A percentile compares a stretch with the other conserved stretches of the same genome.
Evolutionary conservation across 2,797 vertebrate species (phyloP).

Genomic region (Anguilla marmorata): DNA sequence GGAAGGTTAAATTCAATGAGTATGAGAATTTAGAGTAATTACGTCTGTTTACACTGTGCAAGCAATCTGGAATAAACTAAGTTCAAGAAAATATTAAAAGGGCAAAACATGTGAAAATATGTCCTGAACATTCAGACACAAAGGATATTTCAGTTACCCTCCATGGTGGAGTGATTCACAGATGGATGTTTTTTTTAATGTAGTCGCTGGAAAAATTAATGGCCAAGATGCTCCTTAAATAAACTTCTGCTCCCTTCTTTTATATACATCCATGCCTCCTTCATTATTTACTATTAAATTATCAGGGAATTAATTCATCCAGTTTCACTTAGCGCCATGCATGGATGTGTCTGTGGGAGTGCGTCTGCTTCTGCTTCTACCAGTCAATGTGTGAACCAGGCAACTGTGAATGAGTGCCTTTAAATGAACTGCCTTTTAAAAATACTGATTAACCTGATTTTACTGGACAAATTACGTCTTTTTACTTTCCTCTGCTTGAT

Average conservation of each 20-base stretch:
- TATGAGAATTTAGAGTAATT: background rate
- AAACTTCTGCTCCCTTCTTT: background rate
- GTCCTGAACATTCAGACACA: background rate
- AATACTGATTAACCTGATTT: no score
- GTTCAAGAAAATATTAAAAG: background rate
- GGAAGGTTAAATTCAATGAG: background rate
- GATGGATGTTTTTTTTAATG: background rate
- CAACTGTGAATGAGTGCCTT: background rate
- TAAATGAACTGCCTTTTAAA: background rate
- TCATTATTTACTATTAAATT: background rate
- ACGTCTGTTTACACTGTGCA: background rate
- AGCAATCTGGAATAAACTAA: background rate
- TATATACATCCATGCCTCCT: background rate
- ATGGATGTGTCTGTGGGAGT: background rate
- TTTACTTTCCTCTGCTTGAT: background rate
- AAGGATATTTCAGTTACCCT: background rate
- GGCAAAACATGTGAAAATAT: background rate
- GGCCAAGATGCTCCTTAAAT: conserved; percentile 10
- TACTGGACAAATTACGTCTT: no score
- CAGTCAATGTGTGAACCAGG: background rate
- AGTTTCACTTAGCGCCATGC: no score
- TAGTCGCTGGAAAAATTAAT: background rate
- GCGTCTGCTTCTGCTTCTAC: background rate
- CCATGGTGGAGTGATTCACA: background rate
- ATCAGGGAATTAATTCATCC: background rate